Evolutionary conservation across 2,797 vertebrate genomes (phyloP), one percentile per base, ranked within the genome.

Genomic region (Chiroxiphia lanceolata): DNA sequence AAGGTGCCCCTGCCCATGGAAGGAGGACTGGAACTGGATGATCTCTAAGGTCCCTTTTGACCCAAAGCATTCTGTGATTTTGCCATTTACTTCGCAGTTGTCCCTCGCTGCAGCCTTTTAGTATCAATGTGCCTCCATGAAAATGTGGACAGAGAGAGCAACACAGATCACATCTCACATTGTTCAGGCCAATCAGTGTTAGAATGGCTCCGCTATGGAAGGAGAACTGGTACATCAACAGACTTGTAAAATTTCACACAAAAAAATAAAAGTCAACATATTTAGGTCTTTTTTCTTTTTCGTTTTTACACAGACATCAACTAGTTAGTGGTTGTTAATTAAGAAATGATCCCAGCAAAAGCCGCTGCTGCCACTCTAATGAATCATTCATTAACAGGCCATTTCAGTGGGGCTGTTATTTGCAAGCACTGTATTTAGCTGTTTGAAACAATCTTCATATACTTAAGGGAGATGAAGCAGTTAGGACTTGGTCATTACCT

Each of bases 311-410:
- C 20, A 71, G 6, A 33, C 87, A 92, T 91, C 83, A 94, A 40
- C 83, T 77, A 96, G 89, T 97, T 97, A 97, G 93, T 47, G 82
- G 65, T 76, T 93, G 95, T 96, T 98, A 97, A 98, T 98, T 97
- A 98, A 96, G 96, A 97, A 95, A 96, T 96, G 7, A 96, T 97
- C 96, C 96, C 96, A 91, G 67, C 0, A 25, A 97, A 98, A 96
- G 83, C 90, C 50, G 68, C 82, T 81, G 91, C 33, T 0, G 16
- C 91, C 75, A 63, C 48, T 89, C 92, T 94, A 94, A 97, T 98
- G 97, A 97, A 98, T 98, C 97, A 98, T 96, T 97, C 93, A 92
- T 94, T 98, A 97, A 97, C 96, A 90, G 93, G 70, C 96, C 76
- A 27, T 95, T 96, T 94, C 97, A 74, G 76, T 74, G 90, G 85